Conservation (phyloP, 2,888 invertebrate genomes). For the Micoletzkya japonica region DNA sequence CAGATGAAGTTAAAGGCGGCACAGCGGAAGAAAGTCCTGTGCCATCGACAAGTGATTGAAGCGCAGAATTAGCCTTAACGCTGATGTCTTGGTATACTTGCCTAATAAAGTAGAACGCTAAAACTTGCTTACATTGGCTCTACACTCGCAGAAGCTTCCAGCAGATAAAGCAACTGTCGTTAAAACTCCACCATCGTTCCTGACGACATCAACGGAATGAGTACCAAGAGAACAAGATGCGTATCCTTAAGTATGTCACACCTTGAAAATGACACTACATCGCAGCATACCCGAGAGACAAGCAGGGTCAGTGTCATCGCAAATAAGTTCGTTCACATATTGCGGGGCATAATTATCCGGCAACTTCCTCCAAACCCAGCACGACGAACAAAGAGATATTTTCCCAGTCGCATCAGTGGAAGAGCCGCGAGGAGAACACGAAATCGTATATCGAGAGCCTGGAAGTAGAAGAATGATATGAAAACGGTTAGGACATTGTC, state of each 20-base stretch:
- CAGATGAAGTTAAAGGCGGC: not conserved
- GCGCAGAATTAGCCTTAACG: slow-evolving; percentile 14
- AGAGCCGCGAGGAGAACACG: slow-evolving; percentile 14
- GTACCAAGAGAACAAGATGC: slow-evolving; percentile 15
- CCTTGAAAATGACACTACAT: not conserved
- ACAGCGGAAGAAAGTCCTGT: slow-evolving; percentile 1
- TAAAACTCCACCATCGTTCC: slow-evolving; percentile 10
- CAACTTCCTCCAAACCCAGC: slow-evolving; percentile 33
- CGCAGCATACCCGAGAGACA: slow-evolving; percentile 30
- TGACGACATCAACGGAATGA: slow-evolving; percentile 9
- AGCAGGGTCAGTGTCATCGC: slow-evolving; percentile 28
- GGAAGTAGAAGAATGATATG: not conserved
- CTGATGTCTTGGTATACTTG: not conserved
- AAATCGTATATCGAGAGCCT: slow-evolving; percentile 14
- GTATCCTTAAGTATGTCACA: not conserved
- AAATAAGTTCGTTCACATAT: slow-evolving; percentile 33
- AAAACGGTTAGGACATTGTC: not conserved
- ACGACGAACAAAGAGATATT: slow-evolving; percentile 28
- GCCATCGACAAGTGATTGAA: slow-evolving; percentile 18
- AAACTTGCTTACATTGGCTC: slow-evolving; percentile 10
- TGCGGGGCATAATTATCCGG: slow-evolving; percentile 29
- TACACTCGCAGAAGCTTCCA: slow-evolving; percentile 24
- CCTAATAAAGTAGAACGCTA: not conserved
- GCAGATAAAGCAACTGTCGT: slow-evolving; percentile 6
- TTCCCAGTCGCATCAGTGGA: slow-evolving; percentile 15